phyloP scores from a whole-genome alignment of 1,140 invertebrate species.

The Macrosteles quadrilineatus region DNA sequence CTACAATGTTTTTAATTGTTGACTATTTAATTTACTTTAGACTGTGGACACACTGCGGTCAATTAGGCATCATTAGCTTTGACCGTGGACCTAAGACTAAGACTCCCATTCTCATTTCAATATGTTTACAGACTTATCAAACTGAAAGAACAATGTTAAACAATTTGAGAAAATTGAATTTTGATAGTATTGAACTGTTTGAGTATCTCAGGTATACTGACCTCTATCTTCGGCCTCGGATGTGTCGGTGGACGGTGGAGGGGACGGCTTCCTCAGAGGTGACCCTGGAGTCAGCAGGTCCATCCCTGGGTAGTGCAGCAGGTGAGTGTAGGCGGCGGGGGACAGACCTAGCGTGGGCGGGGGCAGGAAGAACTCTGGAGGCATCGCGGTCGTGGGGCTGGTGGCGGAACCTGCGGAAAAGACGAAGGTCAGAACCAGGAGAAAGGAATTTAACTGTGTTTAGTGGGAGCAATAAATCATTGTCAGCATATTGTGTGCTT shows the following conservation, averaged over 20 bases:
- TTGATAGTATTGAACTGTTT: too few relatives aligned
- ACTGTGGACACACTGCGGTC: too few relatives aligned
- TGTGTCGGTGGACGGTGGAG: slow-evolving; percentile 10
- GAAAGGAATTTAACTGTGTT: not conserved
- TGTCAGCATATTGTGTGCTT: too few relatives aligned
- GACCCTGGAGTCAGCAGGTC: slow-evolving; percentile 50
- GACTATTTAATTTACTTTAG: too few relatives aligned
- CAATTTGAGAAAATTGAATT: too few relatives aligned
- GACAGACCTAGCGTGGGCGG: slow-evolving; percentile 46
- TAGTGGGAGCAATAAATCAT: not conserved
- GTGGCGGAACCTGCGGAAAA: slow-evolving; percentile 43
- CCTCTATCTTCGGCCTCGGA: slow-evolving; percentile 12
- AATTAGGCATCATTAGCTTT: too few relatives aligned
- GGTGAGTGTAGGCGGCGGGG: slow-evolving; percentile 8
- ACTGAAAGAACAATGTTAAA: too few relatives aligned
- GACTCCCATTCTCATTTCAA: too few relatives aligned
- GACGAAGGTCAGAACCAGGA: slow-evolving; percentile 26
- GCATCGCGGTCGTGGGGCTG: slow-evolving; percentile 48
- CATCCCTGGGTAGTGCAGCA: slow-evolving; percentile 29
- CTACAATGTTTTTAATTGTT: too few relatives aligned
- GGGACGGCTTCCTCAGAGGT: slow-evolving; percentile 38
- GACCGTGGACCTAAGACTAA: too few relatives aligned
- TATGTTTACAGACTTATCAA: too few relatives aligned
- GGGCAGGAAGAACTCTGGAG: slow-evolving; percentile 43
- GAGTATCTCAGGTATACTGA: too few relatives aligned